A percentile compares a stretch with the other conserved stretches of the same genome.
These are phyloP conservation scores for Tachina lurida DNA, from an alignment of 2,888 invertebrate species.

Conservation along the genomic window DNA sequence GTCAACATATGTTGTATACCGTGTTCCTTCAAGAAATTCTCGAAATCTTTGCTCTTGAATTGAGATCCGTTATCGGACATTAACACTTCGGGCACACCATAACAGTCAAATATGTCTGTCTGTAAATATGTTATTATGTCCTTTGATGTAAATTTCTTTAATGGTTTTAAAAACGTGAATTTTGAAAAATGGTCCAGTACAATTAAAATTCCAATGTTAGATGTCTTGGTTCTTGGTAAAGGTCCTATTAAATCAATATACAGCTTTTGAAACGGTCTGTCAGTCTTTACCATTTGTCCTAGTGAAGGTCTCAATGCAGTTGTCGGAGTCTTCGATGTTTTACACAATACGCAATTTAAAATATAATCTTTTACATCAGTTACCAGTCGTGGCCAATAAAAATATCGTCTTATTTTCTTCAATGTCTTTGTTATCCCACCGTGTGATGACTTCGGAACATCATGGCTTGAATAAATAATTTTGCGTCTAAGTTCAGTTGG, in stretches of 20 bases:
- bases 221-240: not conserved
- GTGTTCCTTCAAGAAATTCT: not conserved
- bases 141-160: not conserved
- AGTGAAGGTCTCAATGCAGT: not conserved
- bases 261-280: not conserved
- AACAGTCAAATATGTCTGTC: not conserved
- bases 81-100: not conserved
- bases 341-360: not conserved
- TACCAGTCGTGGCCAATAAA: constrained; percentile 23
- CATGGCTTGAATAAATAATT: constrained; percentile 27
- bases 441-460: constrained; percentile 39
- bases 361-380: constrained; percentile 14
- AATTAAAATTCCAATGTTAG: not conserved
- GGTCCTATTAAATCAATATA: not conserved
- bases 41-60: too few species aligned
- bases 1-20: not conserved
- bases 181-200: not conserved
- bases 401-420: not conserved
- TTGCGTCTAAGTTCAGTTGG: constrained; percentile 27
- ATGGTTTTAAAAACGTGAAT: not conserved
- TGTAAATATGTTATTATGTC: not conserved
- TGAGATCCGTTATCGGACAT: too few species aligned
- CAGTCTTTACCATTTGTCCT: not conserved
- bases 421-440: constrained; percentile 10
- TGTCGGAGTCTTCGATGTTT: not conserved